These are phyloP conservation scores for Proisotoma minuta DNA, from an alignment of 2,888 invertebrate species.

Conservation along the genomic window DNA sequence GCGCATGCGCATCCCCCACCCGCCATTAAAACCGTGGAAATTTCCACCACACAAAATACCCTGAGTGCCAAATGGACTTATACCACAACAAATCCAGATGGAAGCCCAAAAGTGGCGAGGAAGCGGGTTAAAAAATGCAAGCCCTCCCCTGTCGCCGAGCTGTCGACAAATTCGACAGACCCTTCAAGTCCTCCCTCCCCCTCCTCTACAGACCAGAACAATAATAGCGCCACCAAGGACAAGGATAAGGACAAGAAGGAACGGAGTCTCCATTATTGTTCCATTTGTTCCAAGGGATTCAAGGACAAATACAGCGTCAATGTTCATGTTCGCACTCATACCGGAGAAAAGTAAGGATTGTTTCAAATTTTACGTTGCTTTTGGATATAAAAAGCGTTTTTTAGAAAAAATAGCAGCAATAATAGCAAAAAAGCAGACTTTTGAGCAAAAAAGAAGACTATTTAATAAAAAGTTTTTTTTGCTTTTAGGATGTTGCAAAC, in stretches of 20 bases:
- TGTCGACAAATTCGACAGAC: slow-evolving; percentile 12
- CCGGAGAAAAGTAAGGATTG: slow-evolving; percentile 98
- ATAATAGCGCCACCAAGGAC: slow-evolving; percentile 48
- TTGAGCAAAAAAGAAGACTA: too few species aligned
- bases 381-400: too few species aligned
- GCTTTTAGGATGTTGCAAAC: too few species aligned
- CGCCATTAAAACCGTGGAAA: slow-evolving; percentile 22
- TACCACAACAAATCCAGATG: slow-evolving; percentile 22
- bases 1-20: too few species aligned
- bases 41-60: slow-evolving; percentile 9
- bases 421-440: too few species aligned
- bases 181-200: slow-evolving; percentile 14
- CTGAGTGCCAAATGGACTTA: slow-evolving; percentile 47
- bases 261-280: slow-evolving; percentile 82
- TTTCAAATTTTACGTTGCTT: too few species aligned
- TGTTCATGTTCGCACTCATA: slow-evolving; percentile 95
- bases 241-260: slow-evolving; percentile 69
- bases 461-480: too few species aligned
- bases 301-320: slow-evolving; percentile 96
- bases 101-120: slow-evolving; percentile 26
- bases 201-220: slow-evolving; percentile 20
- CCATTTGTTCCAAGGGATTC: slow-evolving; percentile 88
- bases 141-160: slow-evolving; percentile 20
- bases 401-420: too few species aligned
- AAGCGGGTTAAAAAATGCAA: slow-evolving; percentile 16